These are phyloP conservation scores for Syngnathus floridae DNA, from an alignment of 2,113 vertebrate genomes.

Conservation along the genomic window DNA sequence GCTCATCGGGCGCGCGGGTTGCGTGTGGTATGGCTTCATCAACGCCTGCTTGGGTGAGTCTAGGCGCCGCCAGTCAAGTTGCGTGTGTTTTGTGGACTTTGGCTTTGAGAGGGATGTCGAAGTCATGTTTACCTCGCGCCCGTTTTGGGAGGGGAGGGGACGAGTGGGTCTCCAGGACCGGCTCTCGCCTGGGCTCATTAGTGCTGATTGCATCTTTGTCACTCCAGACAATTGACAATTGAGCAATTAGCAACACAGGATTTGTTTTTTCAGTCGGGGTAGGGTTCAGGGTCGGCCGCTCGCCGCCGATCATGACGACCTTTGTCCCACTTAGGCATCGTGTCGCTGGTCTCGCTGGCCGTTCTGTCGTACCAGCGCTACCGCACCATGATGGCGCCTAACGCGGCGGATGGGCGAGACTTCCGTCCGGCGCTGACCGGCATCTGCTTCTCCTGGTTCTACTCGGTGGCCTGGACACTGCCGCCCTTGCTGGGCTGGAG, in stretches of 20 bases:
- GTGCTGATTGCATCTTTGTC: conserved; percentile 30
- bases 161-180: background rate
- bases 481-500: conserved; percentile 78
- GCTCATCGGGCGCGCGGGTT: conserved; percentile 72
- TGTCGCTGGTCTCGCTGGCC: conserved; percentile 74
- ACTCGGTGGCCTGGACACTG: conserved; percentile 71
- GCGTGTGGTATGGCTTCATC: conserved; percentile 79
- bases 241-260: conserved; percentile 1
- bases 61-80: background rate
- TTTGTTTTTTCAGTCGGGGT: too few species aligned
- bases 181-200: background rate
- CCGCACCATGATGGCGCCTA: conserved; percentile 67
- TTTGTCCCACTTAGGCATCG: conserved; percentile 59
- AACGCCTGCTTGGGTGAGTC: conserved; percentile 75
- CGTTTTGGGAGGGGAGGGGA: too few species aligned
- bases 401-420: conserved; percentile 65
- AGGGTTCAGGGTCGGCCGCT: too few species aligned
- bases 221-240: conserved; percentile 6
- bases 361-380: conserved; percentile 78
- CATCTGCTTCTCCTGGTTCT: conserved; percentile 75
- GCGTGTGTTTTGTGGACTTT: too few species aligned
- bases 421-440: conserved; percentile 66
- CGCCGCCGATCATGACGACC: background rate
- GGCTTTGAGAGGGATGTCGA: too few species aligned
- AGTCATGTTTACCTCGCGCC: too few species aligned